Conservation (phyloP, 2,888 invertebrate species). For the Oxycera nigricornis region DNA sequence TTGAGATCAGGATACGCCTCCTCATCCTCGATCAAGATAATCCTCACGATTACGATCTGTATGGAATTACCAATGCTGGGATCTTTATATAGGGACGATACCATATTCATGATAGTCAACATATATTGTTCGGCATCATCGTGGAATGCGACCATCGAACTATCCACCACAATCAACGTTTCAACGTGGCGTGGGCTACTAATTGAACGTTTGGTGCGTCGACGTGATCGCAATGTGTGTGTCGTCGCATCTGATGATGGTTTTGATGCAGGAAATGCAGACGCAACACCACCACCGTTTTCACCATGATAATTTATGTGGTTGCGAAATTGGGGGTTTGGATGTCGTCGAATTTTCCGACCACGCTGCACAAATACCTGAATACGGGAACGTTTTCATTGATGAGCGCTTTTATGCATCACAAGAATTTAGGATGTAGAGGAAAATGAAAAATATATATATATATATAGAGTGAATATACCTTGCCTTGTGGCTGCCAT, state of each 20-base stretch:
- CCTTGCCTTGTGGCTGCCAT: slow-evolving; percentile 67
- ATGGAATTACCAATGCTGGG: slow-evolving; percentile 90
- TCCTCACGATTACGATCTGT: slow-evolving; percentile 86
- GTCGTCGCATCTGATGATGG: slow-evolving; percentile 57
- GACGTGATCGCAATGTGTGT: slow-evolving; percentile 47
- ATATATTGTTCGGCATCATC: slow-evolving; percentile 85
- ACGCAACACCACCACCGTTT: background rate
- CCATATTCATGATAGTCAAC: slow-evolving; percentile 93
- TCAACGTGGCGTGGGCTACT: slow-evolving; percentile 83
- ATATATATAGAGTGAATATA: slow-evolving; percentile 42
- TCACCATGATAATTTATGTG: slow-evolving; percentile 2
- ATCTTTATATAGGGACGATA: slow-evolving; percentile 82
- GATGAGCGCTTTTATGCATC: background rate
- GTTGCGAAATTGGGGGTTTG: slow-evolving; percentile 40
- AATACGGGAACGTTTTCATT: background rate
- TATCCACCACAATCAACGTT: slow-evolving; percentile 86
- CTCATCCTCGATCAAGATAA: slow-evolving; percentile 75
- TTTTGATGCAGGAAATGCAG: slow-evolving; percentile 53
- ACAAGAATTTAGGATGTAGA: background rate
- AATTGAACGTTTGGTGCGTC: slow-evolving; percentile 68
- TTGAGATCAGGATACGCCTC: slow-evolving; percentile 70
- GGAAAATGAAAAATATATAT: background rate
- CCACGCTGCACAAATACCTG: slow-evolving; percentile 62
- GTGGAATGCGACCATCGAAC: slow-evolving; percentile 87
- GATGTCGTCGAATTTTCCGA: slow-evolving; percentile 55